phyloP scores from a whole-genome alignment of 2,888 invertebrate genomes.

The Platycheirus albimanus region DNA sequence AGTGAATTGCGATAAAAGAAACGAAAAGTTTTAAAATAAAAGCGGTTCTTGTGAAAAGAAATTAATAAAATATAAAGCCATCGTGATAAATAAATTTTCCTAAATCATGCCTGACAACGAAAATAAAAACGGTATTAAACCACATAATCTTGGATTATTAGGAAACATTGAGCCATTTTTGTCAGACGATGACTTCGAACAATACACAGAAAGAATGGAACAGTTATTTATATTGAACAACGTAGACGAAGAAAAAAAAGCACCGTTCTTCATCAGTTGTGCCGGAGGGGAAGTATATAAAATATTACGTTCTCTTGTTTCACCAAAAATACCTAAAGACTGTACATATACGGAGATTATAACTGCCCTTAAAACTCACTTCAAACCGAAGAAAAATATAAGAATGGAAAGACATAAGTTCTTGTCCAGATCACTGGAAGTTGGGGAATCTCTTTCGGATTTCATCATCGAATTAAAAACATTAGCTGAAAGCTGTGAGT shows the following conservation, averaged over 20 bases:
- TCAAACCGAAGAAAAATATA: conserved; percentile 7
- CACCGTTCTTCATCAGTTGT: conserved; percentile 6
- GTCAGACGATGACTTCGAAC: not conserved
- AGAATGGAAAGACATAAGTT: conserved; percentile 5
- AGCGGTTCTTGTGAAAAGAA: too few species aligned
- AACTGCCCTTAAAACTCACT: not conserved
- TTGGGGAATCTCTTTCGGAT: conserved; percentile 1
- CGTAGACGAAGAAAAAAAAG: conserved; percentile 9
- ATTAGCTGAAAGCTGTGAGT: not conserved
- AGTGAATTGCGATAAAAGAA: too few species aligned
- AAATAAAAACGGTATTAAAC: too few species aligned
- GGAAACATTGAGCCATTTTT: too few species aligned
- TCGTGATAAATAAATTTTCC: too few species aligned
- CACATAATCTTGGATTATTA: too few species aligned
- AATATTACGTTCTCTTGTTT: conserved; percentile 19
- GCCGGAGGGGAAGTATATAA: conserved; percentile 13
- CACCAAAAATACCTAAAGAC: conserved; percentile 2
- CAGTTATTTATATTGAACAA: conserved; percentile 1
- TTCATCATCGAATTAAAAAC: conserved; percentile 4
- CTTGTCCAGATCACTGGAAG: conserved; percentile 1
- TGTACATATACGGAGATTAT: not conserved
- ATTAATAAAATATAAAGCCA: too few species aligned
- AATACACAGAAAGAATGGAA: not conserved
- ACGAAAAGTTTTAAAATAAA: too few species aligned
- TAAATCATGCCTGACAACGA: too few species aligned